Percentiles rank a stretch among this genome's conserved stretches.
These are phyloP conservation scores for Rotaria magnacalcarata DNA, from an alignment of 2,888 invertebrate species.

Conservation along the genomic window DNA sequence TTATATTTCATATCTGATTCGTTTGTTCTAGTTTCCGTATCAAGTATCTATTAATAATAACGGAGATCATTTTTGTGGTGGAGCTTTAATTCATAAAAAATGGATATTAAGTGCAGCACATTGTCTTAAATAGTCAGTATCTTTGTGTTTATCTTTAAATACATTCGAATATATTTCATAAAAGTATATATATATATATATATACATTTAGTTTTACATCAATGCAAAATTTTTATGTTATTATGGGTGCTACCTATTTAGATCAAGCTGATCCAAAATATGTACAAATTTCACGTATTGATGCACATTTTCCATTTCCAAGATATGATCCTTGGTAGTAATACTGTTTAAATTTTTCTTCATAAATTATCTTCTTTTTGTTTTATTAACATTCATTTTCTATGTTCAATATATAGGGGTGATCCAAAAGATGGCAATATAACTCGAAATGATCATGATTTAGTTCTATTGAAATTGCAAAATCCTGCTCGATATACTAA, in stretches of 20 bases:
- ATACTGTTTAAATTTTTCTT: too few relatives aligned
- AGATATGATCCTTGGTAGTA: conserved; percentile 26
- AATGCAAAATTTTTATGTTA: background rate
- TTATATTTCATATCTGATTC: background rate
- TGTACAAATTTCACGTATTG: conserved; percentile 9
- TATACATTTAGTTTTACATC: background rate
- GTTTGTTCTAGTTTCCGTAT: background rate
- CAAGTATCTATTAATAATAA: conserved; percentile 29
- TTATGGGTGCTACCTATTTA: conserved; percentile 6
- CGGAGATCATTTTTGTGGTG: conserved; percentile 27
- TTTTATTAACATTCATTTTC: background rate
- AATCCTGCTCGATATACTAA: background rate
- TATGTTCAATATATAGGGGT: background rate
- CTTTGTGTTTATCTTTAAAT: background rate
- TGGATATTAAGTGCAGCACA: conserved; percentile 32
- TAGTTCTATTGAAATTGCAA: conserved; percentile 15
- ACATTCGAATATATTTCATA: background rate
- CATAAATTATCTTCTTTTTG: too few relatives aligned
- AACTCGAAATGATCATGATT: conserved; percentile 29
- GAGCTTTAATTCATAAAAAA: conserved; percentile 22
- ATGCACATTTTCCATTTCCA: background rate
- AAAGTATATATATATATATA: background rate
- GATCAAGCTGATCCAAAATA: background rate
- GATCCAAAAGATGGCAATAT: conserved; percentile 18
- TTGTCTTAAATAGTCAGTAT: conserved; percentile 27